A percentile compares a stretch with the other conserved stretches of the same genome.
Evolutionary conservation across 2,888 invertebrate species (phyloP).

Genomic region (Alitta virens): DNA sequence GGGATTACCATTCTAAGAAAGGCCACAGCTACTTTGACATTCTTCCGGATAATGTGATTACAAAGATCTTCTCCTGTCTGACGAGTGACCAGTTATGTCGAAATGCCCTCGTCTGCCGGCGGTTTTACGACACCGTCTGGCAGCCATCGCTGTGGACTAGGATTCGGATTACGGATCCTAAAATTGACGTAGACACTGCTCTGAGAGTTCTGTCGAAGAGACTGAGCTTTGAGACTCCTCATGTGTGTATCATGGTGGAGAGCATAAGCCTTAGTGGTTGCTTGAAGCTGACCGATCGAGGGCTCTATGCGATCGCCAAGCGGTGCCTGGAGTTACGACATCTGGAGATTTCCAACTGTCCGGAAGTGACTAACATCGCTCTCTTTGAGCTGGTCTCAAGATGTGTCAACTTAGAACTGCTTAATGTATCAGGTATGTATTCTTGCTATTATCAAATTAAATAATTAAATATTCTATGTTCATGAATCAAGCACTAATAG

Average conservation of each 20-base stretch:
- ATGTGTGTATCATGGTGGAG: conserved; percentile 69
- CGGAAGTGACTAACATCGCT: conserved; percentile 73
- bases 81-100: conserved; percentile 70
- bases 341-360: conserved; percentile 74
- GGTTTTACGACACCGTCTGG: conserved; percentile 78
- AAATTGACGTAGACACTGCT: conserved; percentile 68
- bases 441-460: too few species aligned
- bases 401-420: conserved; percentile 77
- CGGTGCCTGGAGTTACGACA: conserved; percentile 80
- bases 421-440: conserved; percentile 71
- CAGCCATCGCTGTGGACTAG: conserved; percentile 73
- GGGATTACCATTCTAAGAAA: background rate
- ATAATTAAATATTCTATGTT: too few species aligned
- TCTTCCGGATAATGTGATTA: conserved; percentile 68
- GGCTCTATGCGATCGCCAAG: conserved; percentile 72
- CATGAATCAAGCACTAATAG: too few species aligned
- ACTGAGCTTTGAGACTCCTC: conserved; percentile 68
- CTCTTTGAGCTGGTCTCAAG: conserved; percentile 76
- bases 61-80: conserved; percentile 71
- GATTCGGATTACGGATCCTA: conserved; percentile 64
- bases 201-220: conserved; percentile 63
- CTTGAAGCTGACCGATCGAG: conserved; percentile 73
- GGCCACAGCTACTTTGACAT: conserved; percentile 37
- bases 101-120: conserved; percentile 73
- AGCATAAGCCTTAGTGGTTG: conserved; percentile 69